Evolutionary conservation across 2,113 vertebrate species (phyloP), one percentile per base, ranked within the genome.

Genomic region (Dasyprocta punctata): DNA sequence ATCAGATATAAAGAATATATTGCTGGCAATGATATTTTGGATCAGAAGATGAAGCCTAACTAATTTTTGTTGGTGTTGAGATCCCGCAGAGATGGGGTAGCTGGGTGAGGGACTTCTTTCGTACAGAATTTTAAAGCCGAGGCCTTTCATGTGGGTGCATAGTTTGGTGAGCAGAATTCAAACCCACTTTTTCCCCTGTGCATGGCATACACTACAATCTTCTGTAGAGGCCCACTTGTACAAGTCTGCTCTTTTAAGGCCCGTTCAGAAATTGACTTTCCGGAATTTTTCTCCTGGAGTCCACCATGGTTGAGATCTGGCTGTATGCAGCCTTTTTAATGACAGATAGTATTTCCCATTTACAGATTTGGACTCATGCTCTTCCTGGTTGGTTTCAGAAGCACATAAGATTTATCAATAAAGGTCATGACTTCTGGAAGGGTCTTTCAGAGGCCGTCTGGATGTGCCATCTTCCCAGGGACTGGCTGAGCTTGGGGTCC

Each of bases 1-100:
- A 97, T 93, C 90, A 82, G 77, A 97, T 97, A 85, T 88, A 85
- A 95, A 95, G 93, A 95, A 95, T 91, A 94, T 96, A 97, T 97
- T 89, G 73, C 90, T 71, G 73, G 93, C 41, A 36, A 89, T 86
- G 94, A 67, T 86, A 85, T 86, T 85, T 93, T 89, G 81, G 85
- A 95, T 93, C 73, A 90, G 81, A 94, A 88, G 96, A 95, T 52
- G 84, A 93, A 90, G 60, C 60, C 19, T 36, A 69, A 10, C 20
- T 41, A 6, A 73, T 75, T n/a, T 85, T 90, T 77, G 33, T 8
- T 19, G 8, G 26, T 44, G 9, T 49, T 1, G 47, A 36, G 47
- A 52, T 16, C 6, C 38, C 38, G 49, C 11, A 24, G 47, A 77
- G 67, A 65, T 1, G 7, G 33, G 6, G 8, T 63, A n/a, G 83